Evolutionary conservation across 2,113 vertebrate species (phyloP).

Genomic region (Arizona elegans): DNA sequence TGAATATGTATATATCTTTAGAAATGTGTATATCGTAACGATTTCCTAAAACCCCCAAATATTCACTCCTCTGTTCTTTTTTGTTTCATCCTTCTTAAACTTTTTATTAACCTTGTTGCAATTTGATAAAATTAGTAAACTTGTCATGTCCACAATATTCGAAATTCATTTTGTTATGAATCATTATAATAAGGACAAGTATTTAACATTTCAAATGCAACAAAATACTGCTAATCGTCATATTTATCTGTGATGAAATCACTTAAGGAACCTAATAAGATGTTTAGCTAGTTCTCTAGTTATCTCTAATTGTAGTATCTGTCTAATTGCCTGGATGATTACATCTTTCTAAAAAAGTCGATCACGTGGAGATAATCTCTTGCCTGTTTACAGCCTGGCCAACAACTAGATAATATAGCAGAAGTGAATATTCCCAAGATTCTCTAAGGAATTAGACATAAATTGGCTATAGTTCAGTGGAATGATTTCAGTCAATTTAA

Average conservation of each 20-base stretch:
- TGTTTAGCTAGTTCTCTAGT: neutral
- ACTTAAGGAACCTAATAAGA: neutral
- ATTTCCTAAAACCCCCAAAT: neutral
- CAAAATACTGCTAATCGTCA: neutral
- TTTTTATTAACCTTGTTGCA: neutral
- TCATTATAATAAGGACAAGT: neutral
- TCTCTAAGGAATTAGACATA: neutral
- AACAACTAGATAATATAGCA: neutral
- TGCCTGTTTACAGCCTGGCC: neutral
- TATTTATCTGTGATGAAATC: neutral
- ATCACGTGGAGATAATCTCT: slow-evolving; percentile 10
- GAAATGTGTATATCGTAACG: neutral
- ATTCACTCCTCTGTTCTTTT: neutral
- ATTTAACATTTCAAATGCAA: neutral
- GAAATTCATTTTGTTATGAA: neutral
- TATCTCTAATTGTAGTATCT: slow-evolving; percentile 9
- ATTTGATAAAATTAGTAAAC: neutral
- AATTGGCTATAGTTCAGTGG: neutral
- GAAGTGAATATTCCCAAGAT: neutral
- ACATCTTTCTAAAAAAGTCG: neutral
- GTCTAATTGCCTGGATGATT: slow-evolving; percentile 12
- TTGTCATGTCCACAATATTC: neutral
- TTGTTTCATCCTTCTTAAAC: neutral
- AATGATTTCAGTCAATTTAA: neutral
- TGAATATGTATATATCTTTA: neutral